Percentiles rank a stretch among this genome's conserved stretches.
phyloP scores from a whole-genome alignment of 2,888 invertebrate genomes.

The Leptopterna dolabrata region DNA sequence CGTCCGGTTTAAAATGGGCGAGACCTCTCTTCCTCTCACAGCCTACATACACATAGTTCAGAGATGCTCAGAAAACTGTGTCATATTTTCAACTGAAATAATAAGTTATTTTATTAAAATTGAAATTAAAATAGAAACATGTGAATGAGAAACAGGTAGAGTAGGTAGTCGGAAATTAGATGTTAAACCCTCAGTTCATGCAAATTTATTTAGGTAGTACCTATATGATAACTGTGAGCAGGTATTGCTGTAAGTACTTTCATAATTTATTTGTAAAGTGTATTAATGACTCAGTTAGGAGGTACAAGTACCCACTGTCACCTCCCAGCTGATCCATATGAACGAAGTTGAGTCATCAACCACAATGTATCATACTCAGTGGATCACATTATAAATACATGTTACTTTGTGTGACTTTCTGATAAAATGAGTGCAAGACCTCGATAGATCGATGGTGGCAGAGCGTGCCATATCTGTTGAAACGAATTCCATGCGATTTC shows the following conservation, averaged over 20 bases:
- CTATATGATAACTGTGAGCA: neutral
- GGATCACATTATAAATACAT: too few species aligned
- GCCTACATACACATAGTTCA: conserved; percentile 13
- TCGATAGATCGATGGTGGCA: too few species aligned
- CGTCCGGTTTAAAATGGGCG: conserved; percentile 49
- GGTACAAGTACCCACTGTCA: neutral
- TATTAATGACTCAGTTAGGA: neutral
- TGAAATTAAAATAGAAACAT: neutral
- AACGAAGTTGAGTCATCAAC: neutral
- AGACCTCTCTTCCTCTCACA: neutral
- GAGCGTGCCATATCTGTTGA: too few species aligned
- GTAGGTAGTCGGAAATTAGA: neutral
- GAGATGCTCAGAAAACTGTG: conserved; percentile 9
- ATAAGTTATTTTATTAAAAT: conserved; percentile 21
- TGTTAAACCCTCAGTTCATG: neutral
- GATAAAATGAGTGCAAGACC: too few species aligned
- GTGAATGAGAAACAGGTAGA: neutral
- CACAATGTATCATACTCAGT: too few species aligned
- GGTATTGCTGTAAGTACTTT: neutral
- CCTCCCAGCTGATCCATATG: neutral
- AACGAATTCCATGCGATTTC: too few species aligned
- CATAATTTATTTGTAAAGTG: neutral
- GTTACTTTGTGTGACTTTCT: too few species aligned
- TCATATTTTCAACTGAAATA: neutral
- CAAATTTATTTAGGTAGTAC: neutral